These are phyloP conservation scores for Macroglossus sobrinus DNA, from an alignment of 2,113 vertebrate species.

Conservation along the genomic window DNA sequence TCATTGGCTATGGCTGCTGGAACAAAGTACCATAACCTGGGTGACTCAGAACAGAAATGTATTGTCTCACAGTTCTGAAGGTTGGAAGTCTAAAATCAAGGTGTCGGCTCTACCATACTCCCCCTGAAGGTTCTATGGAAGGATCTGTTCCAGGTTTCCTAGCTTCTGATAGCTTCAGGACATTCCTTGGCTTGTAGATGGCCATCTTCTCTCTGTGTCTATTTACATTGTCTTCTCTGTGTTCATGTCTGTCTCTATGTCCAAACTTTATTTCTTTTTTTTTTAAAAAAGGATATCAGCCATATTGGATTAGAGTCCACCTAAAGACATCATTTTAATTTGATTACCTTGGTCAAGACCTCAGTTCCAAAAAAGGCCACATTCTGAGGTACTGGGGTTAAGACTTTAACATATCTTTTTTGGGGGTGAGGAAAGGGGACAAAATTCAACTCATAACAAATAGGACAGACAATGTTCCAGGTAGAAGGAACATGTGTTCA, in stretches of 20 bases:
- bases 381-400: neutral
- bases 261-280: neutral
- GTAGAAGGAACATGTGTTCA: neutral
- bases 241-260: neutral
- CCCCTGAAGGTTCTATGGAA: neutral
- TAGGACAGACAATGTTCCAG: neutral
- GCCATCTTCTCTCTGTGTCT: neutral
- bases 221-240: neutral
- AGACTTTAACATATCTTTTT: neutral
- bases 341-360: neutral
- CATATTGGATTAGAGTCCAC: neutral
- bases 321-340: neutral
- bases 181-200: neutral
- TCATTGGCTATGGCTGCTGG: neutral
- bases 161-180: too few relatives aligned
- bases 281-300: neutral
- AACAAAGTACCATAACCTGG: neutral
- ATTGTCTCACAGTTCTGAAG: neutral
- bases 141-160: neutral
- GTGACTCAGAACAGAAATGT: neutral
- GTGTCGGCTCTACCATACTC: too few relatives aligned
- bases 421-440: fast-evolving
- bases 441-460: neutral
- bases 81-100: neutral
- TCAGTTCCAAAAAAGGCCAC: neutral